Conservation (phyloP, 2,888 invertebrate species). For the Tiliacea aurago region DNA sequence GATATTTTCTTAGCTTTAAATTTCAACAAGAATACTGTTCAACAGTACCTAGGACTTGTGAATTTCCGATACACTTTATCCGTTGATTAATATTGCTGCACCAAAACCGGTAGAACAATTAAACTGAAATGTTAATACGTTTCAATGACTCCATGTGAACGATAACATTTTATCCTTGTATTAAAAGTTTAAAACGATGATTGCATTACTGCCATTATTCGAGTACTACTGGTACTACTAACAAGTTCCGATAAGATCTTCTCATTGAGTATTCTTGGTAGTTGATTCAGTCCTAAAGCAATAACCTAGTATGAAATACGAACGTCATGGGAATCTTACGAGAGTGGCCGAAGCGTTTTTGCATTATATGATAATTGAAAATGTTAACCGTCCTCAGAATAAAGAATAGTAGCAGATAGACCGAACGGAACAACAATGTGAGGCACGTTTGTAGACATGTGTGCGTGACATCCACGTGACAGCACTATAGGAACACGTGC, state of each 20-base stretch:
- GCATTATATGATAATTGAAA: constrained; percentile 25
- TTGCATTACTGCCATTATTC: constrained; percentile 14
- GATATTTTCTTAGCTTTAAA: constrained; percentile 39
- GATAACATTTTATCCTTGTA: constrained; percentile 17
- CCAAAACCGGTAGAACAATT: constrained; percentile 26
- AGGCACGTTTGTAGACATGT: too few relatives aligned
- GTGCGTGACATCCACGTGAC: too few relatives aligned
- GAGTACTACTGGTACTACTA: constrained; percentile 5
- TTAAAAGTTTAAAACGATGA: constrained; percentile 19
- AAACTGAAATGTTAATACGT: constrained; percentile 20
- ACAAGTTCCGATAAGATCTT: constrained; percentile 38
- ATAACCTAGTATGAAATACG: constrained; percentile 25
- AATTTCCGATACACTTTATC: constrained; percentile 23
- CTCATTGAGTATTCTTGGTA: constrained; percentile 35
- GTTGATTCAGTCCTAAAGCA: constrained; percentile 7
- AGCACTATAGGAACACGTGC: too few relatives aligned
- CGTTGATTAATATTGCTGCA: constrained; percentile 19
- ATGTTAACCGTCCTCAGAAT: constrained; percentile 1
- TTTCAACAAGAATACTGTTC: constrained; percentile 22
- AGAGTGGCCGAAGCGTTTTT: constrained; percentile 7
- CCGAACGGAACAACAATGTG: too few relatives aligned
- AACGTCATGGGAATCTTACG: constrained; percentile 9
- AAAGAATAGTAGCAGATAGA: too few relatives aligned
- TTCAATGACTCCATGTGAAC: constrained; percentile 24
- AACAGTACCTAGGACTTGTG: constrained; percentile 1